phyloP scores from a whole-genome alignment of 2,797 vertebrate species.

The Phataginus tetradactyla region DNA sequence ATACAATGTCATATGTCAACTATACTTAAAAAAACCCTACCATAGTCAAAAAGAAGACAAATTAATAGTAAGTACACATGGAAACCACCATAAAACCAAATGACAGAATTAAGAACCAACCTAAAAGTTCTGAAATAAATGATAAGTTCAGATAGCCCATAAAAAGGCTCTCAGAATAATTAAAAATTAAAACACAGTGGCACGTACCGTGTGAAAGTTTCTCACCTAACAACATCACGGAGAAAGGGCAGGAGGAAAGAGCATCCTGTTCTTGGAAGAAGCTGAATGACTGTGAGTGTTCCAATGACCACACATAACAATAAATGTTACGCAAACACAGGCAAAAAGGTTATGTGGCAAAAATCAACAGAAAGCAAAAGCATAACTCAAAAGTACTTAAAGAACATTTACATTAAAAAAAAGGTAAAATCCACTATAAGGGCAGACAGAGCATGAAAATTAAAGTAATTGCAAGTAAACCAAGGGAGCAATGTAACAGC shows the following conservation, averaged over 20 bases:
- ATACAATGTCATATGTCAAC: background rate
- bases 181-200: background rate
- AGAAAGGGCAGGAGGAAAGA: rapidly evolving
- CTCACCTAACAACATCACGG: background rate
- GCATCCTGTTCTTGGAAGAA: background rate
- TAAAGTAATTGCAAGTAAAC: background rate
- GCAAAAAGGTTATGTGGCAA: conserved; percentile 17
- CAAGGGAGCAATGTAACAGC: background rate
- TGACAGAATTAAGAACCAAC: background rate
- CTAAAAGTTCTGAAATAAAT: background rate
- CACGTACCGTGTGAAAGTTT: background rate
- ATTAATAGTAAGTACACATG: background rate
- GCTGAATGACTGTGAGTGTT: background rate
- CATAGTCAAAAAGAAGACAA: background rate
- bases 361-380: conserved; percentile 39
- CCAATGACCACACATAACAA: background rate
- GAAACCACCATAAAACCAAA: background rate
- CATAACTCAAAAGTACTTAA: background rate
- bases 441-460: background rate
- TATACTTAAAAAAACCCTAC: background rate
- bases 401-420: background rate
- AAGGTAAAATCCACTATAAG: background rate
- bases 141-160: background rate
- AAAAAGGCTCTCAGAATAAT: background rate
- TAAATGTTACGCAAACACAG: background rate